phyloP scores from a whole-genome alignment of 2,113 vertebrate genomes.

The Dasyornis broadbenti region DNA sequence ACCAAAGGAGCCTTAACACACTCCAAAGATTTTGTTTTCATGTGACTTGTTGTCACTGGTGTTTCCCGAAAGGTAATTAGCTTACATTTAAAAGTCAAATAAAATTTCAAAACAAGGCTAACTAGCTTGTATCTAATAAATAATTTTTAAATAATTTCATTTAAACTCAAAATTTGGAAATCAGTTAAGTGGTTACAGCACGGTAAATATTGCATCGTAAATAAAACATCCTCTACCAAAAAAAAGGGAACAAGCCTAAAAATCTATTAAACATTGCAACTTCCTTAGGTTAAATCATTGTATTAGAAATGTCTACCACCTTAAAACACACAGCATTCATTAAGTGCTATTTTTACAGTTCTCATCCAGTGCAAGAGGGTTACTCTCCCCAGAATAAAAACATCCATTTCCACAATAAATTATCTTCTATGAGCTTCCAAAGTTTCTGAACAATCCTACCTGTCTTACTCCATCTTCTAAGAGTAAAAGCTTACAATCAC shows the following conservation, averaged over 20 bases:
- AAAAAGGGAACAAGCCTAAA: not conserved
- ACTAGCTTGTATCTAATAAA: conserved; percentile 40
- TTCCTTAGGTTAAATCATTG: not conserved
- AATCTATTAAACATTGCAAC: not conserved
- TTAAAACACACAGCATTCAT: not conserved
- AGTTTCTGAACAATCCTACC: conserved; percentile 31
- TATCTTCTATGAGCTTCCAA: not conserved
- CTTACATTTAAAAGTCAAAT: not conserved
- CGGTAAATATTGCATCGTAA: not conserved
- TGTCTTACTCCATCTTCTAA: conserved; percentile 30
- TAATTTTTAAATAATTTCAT: conserved; percentile 34
- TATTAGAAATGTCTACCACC: not conserved
- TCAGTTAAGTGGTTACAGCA: not conserved
- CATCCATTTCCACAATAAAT: conserved; percentile 42
- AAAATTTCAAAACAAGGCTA: not conserved
- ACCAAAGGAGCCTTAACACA: not conserved
- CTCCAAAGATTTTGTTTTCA: not conserved
- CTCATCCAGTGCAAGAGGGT: not conserved
- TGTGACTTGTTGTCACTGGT: not conserved
- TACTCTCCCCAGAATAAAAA: conserved; percentile 4
- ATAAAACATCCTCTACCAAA: conserved; percentile 21
- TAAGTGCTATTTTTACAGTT: not conserved
- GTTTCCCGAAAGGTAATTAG: conserved; percentile 13
- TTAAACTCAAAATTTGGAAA: not conserved
- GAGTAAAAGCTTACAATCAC: conserved; percentile 29